Percentiles rank a stretch among this genome's conserved stretches.
These are phyloP conservation scores for Ormia ochracea DNA, from an alignment of 2,888 invertebrate genomes.

Conservation along the genomic window DNA sequence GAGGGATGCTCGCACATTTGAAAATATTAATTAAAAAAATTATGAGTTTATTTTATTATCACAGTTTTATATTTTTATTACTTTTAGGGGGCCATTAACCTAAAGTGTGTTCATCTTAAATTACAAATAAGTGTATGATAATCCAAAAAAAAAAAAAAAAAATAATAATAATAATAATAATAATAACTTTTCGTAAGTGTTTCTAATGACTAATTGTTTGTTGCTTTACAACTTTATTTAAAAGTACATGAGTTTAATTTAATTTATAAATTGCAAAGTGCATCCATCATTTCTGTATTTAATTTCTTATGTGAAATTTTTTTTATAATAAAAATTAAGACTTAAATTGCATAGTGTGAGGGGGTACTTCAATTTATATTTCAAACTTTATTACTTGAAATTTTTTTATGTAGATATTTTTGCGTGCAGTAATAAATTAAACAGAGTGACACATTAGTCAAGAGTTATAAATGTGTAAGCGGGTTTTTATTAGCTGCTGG, in stretches of 20 bases:
- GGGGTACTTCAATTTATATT: not conserved
- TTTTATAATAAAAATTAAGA: conserved; percentile 3
- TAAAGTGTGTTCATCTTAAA: conserved; percentile 25
- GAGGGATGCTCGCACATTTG: conserved; percentile 5
- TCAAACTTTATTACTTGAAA: conserved; percentile 1
- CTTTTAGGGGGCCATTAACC: conserved; percentile 52
- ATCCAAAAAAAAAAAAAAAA: not conserved
- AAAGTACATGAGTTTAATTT: not conserved
- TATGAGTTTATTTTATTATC: conserved; percentile 54
- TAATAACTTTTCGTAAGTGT: conserved; percentile 31
- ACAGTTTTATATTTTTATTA: conserved; percentile 39
- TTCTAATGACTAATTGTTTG: conserved; percentile 19
- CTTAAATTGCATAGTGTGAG: conserved; percentile 38
- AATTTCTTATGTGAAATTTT: conserved; percentile 34
- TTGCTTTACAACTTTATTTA: not conserved
- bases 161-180: too few relatives aligned
- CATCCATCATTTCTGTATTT: conserved; percentile 26
- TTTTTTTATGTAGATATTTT: conserved; percentile 43
- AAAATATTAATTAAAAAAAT: conserved; percentile 16
- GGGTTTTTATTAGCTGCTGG: not conserved
- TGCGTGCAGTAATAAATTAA: conserved; percentile 34
- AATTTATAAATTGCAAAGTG: conserved; percentile 15
- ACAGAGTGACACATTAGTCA: conserved; percentile 41
- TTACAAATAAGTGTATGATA: conserved; percentile 8
- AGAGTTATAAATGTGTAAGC: conserved; percentile 5